Conservation (phyloP, 2,797 vertebrate genomes). For the Onychomys torridus region DNA sequence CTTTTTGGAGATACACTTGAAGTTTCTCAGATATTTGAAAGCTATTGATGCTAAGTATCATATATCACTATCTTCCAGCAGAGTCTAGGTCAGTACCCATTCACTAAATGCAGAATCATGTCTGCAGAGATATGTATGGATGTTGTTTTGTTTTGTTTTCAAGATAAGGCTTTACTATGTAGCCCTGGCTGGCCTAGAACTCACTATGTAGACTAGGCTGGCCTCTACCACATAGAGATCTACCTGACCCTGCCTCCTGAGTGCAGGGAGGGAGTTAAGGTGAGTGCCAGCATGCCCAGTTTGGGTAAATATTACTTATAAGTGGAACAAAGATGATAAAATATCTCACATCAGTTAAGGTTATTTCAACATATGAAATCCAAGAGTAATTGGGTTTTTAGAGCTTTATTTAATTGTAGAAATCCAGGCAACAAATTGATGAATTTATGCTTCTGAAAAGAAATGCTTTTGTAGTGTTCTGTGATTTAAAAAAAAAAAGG, state of each 20-base stretch:
- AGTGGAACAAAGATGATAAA: constrained; percentile 21
- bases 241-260: not conserved
- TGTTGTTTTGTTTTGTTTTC: not conserved
- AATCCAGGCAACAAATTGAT: constrained; percentile 44
- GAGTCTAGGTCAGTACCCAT: not conserved
- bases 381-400: not conserved
- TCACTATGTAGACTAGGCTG: not conserved
- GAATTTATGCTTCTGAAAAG: not conserved
- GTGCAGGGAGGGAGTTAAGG: not conserved
- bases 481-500: not conserved
- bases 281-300: not conserved
- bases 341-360: not conserved
- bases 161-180: not conserved
- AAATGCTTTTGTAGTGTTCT: not conserved
- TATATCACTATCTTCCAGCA: not conserved
- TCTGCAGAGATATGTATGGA: not conserved
- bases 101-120: not conserved
- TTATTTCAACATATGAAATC: not conserved
- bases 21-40: constrained; percentile 37
- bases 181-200: not conserved
- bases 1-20: not conserved
- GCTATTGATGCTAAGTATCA: not conserved
- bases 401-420: constrained; percentile 35
- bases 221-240: not conserved
- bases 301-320: not conserved